Conservation (phyloP, 1,140 invertebrate genomes). For the Zaprionus vittiger region DNA sequence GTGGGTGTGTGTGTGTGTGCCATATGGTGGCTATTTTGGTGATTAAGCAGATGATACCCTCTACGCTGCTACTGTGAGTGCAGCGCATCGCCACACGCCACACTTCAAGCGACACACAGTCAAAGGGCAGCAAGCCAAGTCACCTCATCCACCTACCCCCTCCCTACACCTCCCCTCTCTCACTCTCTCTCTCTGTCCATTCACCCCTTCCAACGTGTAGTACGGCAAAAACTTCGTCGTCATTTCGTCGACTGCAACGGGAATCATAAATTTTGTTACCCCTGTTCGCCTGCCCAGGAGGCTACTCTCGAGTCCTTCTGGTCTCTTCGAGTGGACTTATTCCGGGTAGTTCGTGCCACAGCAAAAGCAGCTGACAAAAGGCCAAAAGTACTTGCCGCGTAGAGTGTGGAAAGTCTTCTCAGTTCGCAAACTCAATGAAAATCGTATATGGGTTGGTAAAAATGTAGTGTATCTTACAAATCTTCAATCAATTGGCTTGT, state of each 20-base stretch:
- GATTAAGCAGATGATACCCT: slow-evolving; percentile 80
- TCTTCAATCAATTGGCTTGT: neutral
- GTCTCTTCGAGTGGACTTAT: slow-evolving; percentile 36
- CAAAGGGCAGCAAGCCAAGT: slow-evolving; percentile 63
- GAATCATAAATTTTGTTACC: slow-evolving; percentile 80
- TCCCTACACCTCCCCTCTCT: neutral
- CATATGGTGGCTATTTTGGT: slow-evolving; percentile 83
- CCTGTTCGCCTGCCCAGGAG: slow-evolving; percentile 26
- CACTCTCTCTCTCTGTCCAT: neutral
- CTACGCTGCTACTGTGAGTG: slow-evolving; percentile 19
- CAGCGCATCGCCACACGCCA: slow-evolving; percentile 24
- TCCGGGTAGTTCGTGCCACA: slow-evolving; percentile 37
- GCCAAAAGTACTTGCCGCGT: slow-evolving; percentile 7
- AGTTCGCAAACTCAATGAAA: slow-evolving; percentile 13
- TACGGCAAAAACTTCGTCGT: slow-evolving; percentile 73
- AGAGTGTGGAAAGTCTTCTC: slow-evolving; percentile 11
- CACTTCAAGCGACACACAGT: slow-evolving; percentile 44
- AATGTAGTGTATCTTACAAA: neutral
- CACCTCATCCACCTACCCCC: slow-evolving; percentile 35
- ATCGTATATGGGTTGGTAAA: neutral
- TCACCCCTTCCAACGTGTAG: slow-evolving; percentile 24
- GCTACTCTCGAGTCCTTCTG: slow-evolving; percentile 10
- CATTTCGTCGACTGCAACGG: slow-evolving; percentile 68
- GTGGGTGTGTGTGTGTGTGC: slow-evolving; percentile 44
- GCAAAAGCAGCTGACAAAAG: slow-evolving; percentile 35